Conservation (phyloP, 2,888 invertebrate genomes). For the Drosophila picticornis region DNA sequence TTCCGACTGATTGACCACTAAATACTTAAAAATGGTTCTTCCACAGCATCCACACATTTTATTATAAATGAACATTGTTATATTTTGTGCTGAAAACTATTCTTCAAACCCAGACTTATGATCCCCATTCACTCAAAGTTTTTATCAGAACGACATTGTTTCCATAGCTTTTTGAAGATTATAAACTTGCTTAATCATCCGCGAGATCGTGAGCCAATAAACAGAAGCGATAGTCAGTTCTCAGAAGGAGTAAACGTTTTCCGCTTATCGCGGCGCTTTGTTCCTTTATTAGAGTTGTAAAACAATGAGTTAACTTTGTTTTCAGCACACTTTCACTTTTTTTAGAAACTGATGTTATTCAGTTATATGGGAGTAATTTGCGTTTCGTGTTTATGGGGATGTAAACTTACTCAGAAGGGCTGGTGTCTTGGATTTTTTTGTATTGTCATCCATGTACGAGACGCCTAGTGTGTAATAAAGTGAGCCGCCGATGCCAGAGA, state of each 20-base stretch:
- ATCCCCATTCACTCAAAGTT: background rate
- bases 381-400: background rate
- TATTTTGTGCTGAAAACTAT: background rate
- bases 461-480: slow-evolving; percentile 90
- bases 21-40: too few relatives aligned
- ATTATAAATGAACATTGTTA: background rate
- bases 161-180: background rate
- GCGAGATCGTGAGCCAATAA: background rate
- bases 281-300: slow-evolving; percentile 22
- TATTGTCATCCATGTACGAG: slow-evolving; percentile 91
- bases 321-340: background rate
- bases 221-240: slow-evolving; percentile 27
- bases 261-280: slow-evolving; percentile 19
- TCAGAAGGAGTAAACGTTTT: background rate
- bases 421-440: slow-evolving; percentile 91
- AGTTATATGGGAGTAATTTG: background rate
- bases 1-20: too few relatives aligned
- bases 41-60: too few relatives aligned
- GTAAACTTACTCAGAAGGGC: slow-evolving; percentile 88
- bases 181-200: slow-evolving; percentile 3
- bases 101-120: background rate
- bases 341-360: background rate
- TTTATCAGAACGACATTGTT: background rate
- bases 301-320: background rate
- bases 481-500: slow-evolving; percentile 90